Base-by-base conservation (phyloP, 2,797 vertebrate species). In the Coranthus polyacanthus region DNA sequence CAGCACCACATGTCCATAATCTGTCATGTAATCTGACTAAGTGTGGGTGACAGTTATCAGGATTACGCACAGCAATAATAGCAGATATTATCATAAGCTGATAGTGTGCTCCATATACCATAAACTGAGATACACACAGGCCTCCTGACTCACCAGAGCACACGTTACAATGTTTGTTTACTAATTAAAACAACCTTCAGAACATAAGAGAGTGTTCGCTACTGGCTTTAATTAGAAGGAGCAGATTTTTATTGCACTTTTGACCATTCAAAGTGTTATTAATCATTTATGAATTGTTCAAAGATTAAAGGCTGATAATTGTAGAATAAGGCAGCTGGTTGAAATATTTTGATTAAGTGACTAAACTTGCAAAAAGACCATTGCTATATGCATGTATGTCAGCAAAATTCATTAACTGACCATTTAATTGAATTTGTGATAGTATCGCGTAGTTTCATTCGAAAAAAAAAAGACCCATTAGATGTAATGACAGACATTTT, bases 21-120 rank as follows among this genome's bases (percentile, higher is more conserved):
- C 92, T 93, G 87, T 82, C 80, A 84, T 75, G 82, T 93, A 94
- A 93, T 94, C 93, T 92, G 94, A 94, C 86, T 90, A 84, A 94
- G 81, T 93, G 89, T 79, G 84, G 85, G 69, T 94, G 94, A 94
- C 94, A 94, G 88, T 94, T 91, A 95, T 92, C 91, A 65, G 93
- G 93, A 94, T 94, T 94, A 94, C 41, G 7, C 82, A 66, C 86
- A 84, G 89, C 91, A 94, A 94, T 94, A 93, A 94, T 94, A 94
- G 94, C 89, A 92, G 89, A 94, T 92, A 94, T 93, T 93, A 94
- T 84, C 54, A 68, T 92, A 92, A 94, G 86, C 93, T 88, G 77
- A 72, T 78, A 68, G 70, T 47, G 75, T 92, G 91, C 79, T 94
- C 89, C 75, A 93, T 53, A 91, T 92, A 71, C 73, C 34, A 43